A percentile compares a stretch with the other conserved stretches of the same genome.
Conservation (phyloP, 2,797 vertebrate species). For the Rhinoraja longicauda region DNA sequence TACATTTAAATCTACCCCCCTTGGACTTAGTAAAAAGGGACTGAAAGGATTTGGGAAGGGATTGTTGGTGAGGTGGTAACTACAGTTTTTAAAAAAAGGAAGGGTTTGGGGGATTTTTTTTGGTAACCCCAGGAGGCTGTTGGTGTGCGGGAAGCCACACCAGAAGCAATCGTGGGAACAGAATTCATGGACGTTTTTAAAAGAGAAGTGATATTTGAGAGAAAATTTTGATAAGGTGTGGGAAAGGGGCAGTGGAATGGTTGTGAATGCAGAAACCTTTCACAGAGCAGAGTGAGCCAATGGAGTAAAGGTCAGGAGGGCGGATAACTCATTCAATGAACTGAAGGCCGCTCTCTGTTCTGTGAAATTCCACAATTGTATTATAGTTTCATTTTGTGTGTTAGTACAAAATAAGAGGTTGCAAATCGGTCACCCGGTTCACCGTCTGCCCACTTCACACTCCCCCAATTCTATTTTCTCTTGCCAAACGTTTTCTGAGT, state of each 20-base stretch:
- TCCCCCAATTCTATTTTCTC: not conserved
- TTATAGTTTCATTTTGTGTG: not conserved
- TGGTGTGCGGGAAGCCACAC: not conserved
- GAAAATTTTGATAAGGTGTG: not conserved
- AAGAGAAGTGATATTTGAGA: not conserved
- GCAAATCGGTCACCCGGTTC: not conserved
- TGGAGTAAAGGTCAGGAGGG: not conserved
- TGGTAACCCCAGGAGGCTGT: not conserved
- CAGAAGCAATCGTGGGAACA: not conserved
- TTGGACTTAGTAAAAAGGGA: not conserved
- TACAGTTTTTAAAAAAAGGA: not conserved
- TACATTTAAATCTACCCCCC: not conserved
- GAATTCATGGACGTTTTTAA: not conserved
- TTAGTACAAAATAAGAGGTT: not conserved
- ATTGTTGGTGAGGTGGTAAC: not conserved
- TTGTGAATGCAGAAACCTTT: not conserved
- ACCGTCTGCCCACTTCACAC: not conserved
- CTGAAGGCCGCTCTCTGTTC: not conserved
- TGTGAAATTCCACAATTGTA: not conserved
- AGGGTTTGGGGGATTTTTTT: not conserved
- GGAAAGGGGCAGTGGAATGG: not conserved
- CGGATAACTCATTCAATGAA: not conserved
- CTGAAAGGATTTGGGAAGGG: not conserved
- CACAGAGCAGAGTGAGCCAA: not conserved
- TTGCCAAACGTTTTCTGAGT: not conserved